phyloP scores from a whole-genome alignment of 2,888 invertebrate species.

The Hypsopygia costalis region DNA sequence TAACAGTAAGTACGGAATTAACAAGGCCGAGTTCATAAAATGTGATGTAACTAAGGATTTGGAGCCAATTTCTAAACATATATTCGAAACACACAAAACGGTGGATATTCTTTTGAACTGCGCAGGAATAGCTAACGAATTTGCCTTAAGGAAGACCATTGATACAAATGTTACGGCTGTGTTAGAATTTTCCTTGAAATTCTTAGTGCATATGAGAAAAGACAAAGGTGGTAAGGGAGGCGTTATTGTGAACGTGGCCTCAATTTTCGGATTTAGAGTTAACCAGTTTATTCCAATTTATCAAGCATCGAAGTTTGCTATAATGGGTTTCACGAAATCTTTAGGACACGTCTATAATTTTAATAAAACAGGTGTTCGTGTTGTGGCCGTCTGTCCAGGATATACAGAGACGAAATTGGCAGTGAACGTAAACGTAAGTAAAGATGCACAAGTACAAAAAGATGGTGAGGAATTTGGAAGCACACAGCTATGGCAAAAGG shows the following conservation, averaged over 20 bases:
- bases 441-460: slow-evolving; percentile 18
- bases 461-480: slow-evolving; percentile 26
- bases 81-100: slow-evolving; percentile 41
- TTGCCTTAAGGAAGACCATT: slow-evolving; percentile 33
- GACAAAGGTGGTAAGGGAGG: slow-evolving; percentile 81
- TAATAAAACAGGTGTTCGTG: slow-evolving; percentile 68
- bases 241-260: slow-evolving; percentile 83
- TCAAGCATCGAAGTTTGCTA: slow-evolving; percentile 80
- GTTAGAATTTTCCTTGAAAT: slow-evolving; percentile 66
- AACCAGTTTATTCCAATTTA: slow-evolving; percentile 78
- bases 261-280: slow-evolving; percentile 77
- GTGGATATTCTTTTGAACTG: slow-evolving; percentile 67
- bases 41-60: slow-evolving; percentile 73
- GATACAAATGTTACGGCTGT: slow-evolving; percentile 53
- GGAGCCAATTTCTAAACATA: slow-evolving; percentile 48
- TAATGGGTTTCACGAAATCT: slow-evolving; percentile 73
- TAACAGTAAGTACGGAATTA: slow-evolving; percentile 57
- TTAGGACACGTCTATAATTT: slow-evolving; percentile 62
- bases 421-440: slow-evolving; percentile 2
- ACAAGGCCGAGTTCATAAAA: slow-evolving; percentile 63
- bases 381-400: slow-evolving; percentile 74
- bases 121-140: slow-evolving; percentile 53
- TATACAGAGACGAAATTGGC: slow-evolving; percentile 60
- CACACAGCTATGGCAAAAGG: slow-evolving; percentile 36
- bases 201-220: slow-evolving; percentile 78